Evolutionary conservation across 2,888 invertebrate genomes (phyloP).

Genomic region (Leptinotarsa rubiginosa): DNA sequence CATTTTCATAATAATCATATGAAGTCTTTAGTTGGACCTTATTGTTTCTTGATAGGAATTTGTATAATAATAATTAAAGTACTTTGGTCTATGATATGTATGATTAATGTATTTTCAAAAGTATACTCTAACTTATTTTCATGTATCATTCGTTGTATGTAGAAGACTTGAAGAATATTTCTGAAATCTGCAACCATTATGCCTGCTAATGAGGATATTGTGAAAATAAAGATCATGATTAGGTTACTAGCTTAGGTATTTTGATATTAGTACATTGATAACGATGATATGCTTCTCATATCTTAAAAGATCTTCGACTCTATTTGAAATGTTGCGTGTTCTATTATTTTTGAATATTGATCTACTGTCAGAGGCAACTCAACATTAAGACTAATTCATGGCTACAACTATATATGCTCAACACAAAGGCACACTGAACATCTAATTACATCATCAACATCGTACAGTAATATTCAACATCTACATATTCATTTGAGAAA

Average conservation of each 20-base stretch:
- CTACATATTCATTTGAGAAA: not conserved
- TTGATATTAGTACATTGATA: conserved; percentile 4
- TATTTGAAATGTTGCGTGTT: not conserved
- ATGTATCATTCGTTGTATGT: not conserved
- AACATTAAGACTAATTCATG: not conserved
- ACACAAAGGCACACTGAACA: conserved; percentile 55
- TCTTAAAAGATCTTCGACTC: not conserved
- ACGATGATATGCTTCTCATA: not conserved
- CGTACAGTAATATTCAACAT: conserved; percentile 23
- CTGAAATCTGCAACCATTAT: not conserved
- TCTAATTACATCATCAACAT: conserved; percentile 39
- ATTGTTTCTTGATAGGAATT: too few relatives aligned
- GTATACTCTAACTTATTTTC: not conserved
- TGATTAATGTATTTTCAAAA: not conserved
- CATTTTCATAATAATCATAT: too few relatives aligned
- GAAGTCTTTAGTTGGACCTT: too few relatives aligned
- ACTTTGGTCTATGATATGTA: too few relatives aligned
- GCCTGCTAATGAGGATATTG: not conserved
- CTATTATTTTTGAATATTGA: not conserved
- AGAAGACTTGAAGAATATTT: not conserved
- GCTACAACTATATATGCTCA: conserved; percentile 5
- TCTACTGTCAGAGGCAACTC: conserved; percentile 1
- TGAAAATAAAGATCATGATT: conserved; percentile 1
- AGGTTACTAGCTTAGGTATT: not conserved
- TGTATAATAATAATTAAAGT: too few relatives aligned